Conservation (phyloP, 1,140 invertebrate genomes). For the Papilio xuthus region DNA sequence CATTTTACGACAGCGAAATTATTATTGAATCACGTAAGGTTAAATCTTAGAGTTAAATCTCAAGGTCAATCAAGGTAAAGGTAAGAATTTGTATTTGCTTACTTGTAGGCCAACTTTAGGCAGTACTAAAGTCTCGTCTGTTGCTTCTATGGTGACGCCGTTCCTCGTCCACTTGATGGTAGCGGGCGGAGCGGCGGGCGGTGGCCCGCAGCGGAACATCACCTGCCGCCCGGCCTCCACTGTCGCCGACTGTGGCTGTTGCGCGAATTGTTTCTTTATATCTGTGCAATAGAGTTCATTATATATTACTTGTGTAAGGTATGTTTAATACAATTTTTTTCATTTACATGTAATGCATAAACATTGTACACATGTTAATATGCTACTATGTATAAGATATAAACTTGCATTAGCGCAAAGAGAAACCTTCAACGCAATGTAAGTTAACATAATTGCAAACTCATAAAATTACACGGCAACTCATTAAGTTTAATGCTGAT, state of each 20-base stretch:
- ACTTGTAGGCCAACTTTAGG: conserved; percentile 91
- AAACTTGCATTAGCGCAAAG: neutral
- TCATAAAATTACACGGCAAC: conserved; percentile 11
- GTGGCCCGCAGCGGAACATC: conserved; percentile 94
- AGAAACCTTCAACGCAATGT: neutral
- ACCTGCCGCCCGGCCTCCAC: conserved; percentile 92
- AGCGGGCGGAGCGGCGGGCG: conserved; percentile 93
- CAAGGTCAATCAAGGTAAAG: no score
- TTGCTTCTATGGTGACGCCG: conserved; percentile 87
- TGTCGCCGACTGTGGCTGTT: conserved; percentile 90
- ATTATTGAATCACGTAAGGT: no score
- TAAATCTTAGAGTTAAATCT: no score
- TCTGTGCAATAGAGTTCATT: conserved; percentile 79
- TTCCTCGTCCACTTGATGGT: conserved; percentile 92
- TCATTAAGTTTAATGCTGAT: neutral
- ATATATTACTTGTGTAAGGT: conserved; percentile 25
- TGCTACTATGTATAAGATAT: neutral
- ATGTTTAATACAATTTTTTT: no score
- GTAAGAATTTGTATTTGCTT: conserved; percentile 33
- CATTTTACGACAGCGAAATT: no score
- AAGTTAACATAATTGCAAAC: conserved; percentile 15
- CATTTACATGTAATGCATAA: neutral
- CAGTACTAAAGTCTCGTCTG: conserved; percentile 93
- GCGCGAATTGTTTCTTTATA: conserved; percentile 91
- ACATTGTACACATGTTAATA: neutral